Evolutionary conservation across 2,113 vertebrate species (phyloP).

Genomic region (Hipposideros armiger): DNA sequence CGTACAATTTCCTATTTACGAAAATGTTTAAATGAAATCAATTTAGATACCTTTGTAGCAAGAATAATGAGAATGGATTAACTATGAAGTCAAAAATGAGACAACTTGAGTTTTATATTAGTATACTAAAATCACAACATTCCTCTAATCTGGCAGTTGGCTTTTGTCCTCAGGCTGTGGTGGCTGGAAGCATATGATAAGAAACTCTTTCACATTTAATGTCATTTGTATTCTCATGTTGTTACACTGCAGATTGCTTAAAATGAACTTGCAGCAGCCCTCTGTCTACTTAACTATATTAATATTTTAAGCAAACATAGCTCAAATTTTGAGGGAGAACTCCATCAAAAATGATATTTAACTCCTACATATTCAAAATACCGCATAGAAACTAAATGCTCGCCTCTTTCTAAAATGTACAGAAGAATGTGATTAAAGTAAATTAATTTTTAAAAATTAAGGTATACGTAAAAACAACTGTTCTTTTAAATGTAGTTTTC

Average conservation of each 20-base stretch:
- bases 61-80: conserved; percentile 50
- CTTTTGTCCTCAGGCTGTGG: conserved; percentile 61
- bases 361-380: conserved; percentile 34
- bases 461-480: not conserved
- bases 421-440: not conserved
- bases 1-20: conserved; percentile 47
- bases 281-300: not conserved
- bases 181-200: conserved; percentile 56
- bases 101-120: conserved; percentile 38
- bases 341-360: conserved; percentile 37
- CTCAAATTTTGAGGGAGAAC: conserved; percentile 60
- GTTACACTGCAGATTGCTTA: conserved; percentile 29
- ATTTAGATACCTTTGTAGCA: conserved; percentile 46
- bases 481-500: conserved; percentile 25
- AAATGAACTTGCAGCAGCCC: not conserved
- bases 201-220: not conserved
- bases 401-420: not conserved
- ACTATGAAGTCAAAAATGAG: conserved; percentile 28
- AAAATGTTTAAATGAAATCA: conserved; percentile 51
- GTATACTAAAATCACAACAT: conserved; percentile 21
- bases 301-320: conserved; percentile 59
- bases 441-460: not conserved
- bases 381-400: not conserved
- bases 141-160: conserved; percentile 30
- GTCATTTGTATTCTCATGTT: conserved; percentile 4